These are phyloP conservation scores for Smittia aterrima DNA, from an alignment of 2,888 invertebrate species.

Conservation along the genomic window DNA sequence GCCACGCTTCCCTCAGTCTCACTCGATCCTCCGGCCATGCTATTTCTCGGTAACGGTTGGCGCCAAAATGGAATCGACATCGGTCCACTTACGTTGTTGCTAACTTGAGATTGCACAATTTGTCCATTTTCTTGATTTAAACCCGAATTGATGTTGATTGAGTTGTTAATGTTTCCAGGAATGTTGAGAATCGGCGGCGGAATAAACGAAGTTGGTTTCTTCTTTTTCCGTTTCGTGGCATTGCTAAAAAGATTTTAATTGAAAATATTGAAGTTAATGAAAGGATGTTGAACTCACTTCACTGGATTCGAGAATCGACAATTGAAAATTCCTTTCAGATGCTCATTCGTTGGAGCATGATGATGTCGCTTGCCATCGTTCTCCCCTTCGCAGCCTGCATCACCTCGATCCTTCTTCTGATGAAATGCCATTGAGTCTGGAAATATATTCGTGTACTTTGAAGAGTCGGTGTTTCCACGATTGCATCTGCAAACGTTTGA, in stretches of 20 bases:
- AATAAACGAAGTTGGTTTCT: slow-evolving; percentile 85
- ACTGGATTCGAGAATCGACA: slow-evolving; percentile 79
- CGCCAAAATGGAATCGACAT: slow-evolving; percentile 71
- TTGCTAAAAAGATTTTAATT: slow-evolving; percentile 44
- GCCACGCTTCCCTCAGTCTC: slow-evolving; percentile 75
- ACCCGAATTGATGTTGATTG: background rate
- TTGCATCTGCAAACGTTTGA: slow-evolving; percentile 39
- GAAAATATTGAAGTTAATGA: background rate
- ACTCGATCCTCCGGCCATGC: slow-evolving; percentile 63
- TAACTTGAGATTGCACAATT: slow-evolving; percentile 43
- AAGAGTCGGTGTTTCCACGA: slow-evolving; percentile 29
- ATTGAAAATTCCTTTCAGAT: slow-evolving; percentile 72
- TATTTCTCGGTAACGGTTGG: slow-evolving; percentile 62
- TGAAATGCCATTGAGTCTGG: slow-evolving; percentile 25
- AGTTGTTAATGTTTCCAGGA: slow-evolving; percentile 36
- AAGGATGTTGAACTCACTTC: slow-evolving; percentile 55
- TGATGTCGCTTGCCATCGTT: slow-evolving; percentile 44
- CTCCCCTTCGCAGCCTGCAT: slow-evolving; percentile 4
- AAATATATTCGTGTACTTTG: slow-evolving; percentile 30
- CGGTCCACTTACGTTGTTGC: slow-evolving; percentile 47
- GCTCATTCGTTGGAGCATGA: slow-evolving; percentile 58
- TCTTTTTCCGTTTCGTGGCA: slow-evolving; percentile 73
- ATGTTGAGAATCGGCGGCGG: slow-evolving; percentile 62
- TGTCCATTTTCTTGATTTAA: background rate
- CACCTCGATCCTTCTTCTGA: slow-evolving; percentile 33